Conservation (phyloP, 2,113 vertebrate species). For the Bubo scandiacus region DNA sequence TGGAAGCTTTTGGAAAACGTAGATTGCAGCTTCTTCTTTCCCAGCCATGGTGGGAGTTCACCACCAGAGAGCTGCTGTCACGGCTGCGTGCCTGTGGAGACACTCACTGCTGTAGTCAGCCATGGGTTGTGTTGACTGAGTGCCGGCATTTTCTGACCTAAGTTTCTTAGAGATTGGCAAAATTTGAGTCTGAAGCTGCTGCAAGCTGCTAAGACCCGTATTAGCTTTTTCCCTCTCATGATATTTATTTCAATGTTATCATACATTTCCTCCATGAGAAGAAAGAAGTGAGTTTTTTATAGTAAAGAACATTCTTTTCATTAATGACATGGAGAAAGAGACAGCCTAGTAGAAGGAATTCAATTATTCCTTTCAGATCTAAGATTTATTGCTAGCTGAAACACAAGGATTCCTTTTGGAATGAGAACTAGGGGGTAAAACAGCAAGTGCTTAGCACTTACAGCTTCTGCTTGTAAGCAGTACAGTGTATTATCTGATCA, state of each 20-base stretch:
- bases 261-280: not conserved
- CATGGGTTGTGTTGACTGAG: accelerated
- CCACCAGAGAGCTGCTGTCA: not conserved
- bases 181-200: not conserved
- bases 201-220: not conserved
- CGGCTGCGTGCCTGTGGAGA: not conserved
- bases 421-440: not conserved
- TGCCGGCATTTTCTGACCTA: not conserved
- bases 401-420: not conserved
- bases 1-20: not conserved
- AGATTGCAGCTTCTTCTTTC: not conserved
- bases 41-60: not conserved
- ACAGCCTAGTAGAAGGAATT: not conserved
- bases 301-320: not conserved
- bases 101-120: not conserved
- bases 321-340: not conserved
- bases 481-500: conserved; percentile 50
- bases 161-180: not conserved
- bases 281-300: not conserved
- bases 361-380: not conserved
- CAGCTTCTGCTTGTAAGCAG: not conserved
- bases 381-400: not conserved
- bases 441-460: conserved; percentile 8
- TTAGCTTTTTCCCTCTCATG: not conserved
- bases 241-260: not conserved